These are phyloP conservation scores for Drosophila paucipuncta DNA, from an alignment of 2,888 invertebrate species.

Conservation along the genomic window DNA sequence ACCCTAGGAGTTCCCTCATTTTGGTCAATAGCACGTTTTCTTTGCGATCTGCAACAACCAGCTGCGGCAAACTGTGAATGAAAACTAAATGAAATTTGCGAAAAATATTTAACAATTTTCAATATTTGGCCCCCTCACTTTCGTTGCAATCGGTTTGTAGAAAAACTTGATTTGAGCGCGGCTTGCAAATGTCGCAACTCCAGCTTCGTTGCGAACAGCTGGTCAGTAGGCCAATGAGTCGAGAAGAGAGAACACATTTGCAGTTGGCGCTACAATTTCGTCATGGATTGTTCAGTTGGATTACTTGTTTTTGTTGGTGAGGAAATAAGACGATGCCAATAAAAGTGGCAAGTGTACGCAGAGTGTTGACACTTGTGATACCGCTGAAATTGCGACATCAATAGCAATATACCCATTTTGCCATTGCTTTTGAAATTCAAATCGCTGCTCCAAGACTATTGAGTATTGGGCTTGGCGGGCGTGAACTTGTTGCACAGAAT, in stretches of 20 bases:
- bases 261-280: slow-evolving; percentile 51
- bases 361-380: slow-evolving; percentile 62
- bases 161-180: slow-evolving; percentile 74
- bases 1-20: slow-evolving; percentile 37
- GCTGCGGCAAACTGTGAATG: slow-evolving; percentile 51
- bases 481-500: slow-evolving; percentile 38
- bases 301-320: slow-evolving; percentile 34
- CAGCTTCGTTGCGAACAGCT: slow-evolving; percentile 25
- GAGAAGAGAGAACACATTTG: slow-evolving; percentile 67
- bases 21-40: neutral
- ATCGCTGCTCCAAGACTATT: slow-evolving; percentile 1
- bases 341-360: slow-evolving; percentile 46
- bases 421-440: slow-evolving; percentile 19
- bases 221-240: slow-evolving; percentile 50
- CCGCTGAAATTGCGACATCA: slow-evolving; percentile 48
- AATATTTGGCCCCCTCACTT: slow-evolving; percentile 57
- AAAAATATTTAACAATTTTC: slow-evolving; percentile 56
- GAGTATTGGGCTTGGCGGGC: slow-evolving; percentile 10
- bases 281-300: slow-evolving; percentile 51
- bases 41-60: slow-evolving; percentile 31
- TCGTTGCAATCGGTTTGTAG: slow-evolving; percentile 37
- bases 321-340: slow-evolving; percentile 56
- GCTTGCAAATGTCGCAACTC: slow-evolving; percentile 59
- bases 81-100: slow-evolving; percentile 59
- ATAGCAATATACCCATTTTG: slow-evolving; percentile 30